Base-by-base conservation (phyloP, 2,888 invertebrate genomes). In the Eumerus sabulonum region DNA sequence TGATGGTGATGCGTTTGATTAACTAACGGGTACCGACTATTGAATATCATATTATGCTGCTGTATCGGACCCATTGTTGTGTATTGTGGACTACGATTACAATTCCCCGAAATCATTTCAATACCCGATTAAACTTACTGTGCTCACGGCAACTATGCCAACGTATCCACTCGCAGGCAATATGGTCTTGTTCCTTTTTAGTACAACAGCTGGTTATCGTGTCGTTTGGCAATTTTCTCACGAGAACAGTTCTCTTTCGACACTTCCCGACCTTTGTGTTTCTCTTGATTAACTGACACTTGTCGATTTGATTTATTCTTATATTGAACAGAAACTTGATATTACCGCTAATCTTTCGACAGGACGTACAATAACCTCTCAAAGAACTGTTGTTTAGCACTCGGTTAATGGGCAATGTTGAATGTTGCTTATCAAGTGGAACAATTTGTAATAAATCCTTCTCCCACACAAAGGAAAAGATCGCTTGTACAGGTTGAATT, bases 61-160 rank as follows among this genome's bases (percentile, higher is more conserved):
- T 3, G 1, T 16, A n/a, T 48, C 35, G 64, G 76, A 18, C 68
- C 71, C 64, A 81, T 76, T 3, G 70, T 14, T 11, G 54, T 50
- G 40, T 66, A 74, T 19, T 76, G 76, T 38, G 76, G 81, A 56
- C 76, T 81, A 51, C 81, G 71, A 71, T 81, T 81, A 47, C 50
- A 51, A 62, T 66, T 66, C 1, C 81, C 81, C 44, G 81, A 81
- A 76, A 81, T 71, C 76, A 81, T 81, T 47, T 70, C 57, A 27
- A 59, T 38, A 40, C 16, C 54, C 36, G 12, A 13, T 13, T 11
- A 1, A 1, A 35, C 19, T 35, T 45, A 71, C 13, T 13, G 3
- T 47, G 13, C 42, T 77, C 77, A 67, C 77, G 77, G 62, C 57
- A 77, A 59, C 62, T 53, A 27, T 77, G 72, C 77, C 67, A 72